Base-by-base conservation (phyloP, 2,113 vertebrate genomes). In the Gallinago paraguaiae region DNA sequence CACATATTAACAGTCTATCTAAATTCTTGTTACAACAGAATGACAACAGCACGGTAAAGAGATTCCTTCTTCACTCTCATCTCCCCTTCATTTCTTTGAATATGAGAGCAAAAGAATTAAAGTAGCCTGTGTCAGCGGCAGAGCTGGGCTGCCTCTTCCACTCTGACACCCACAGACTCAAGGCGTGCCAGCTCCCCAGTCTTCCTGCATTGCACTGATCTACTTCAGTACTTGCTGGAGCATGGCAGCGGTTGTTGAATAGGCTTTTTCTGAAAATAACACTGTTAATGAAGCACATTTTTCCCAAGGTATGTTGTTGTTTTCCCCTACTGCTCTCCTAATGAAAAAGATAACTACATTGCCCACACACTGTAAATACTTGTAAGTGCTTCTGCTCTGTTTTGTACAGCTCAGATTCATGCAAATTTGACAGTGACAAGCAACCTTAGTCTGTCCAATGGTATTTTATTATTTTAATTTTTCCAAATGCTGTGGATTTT, bases 401-500 rank as follows among this genome's bases (percentile, higher is more conserved):
- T 94, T 89, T 74, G 45, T 43, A 90, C 19, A 13, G 61, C 84
- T 95, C 69, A 86, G 59, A 78, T 94, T 85, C 82, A 77, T 71
- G 69, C 78, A 90, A 90, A 92, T 95, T 95, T 56, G 83, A 90
- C 28, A 57, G 30, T 48, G 83, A 89, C 63, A 96, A 92, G 79
- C 57, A 97, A 80, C 51, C 63, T 84, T 81, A 81, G 65, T 89
- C 77, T 96, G 83, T 88, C 82, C 93, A 96, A 45, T 79, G 71
- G 50, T 88, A 96, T 89, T 98, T 97, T 95, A 94, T 95, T 86
- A 94, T 92, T 97, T 98, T 91, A 94, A 97, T 97, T 97, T 98
- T 88, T 95, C 93, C 53, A 84, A 90, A 96, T 86, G 57, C 67
- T 65, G 30, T 92, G 82, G 41, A 95, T 97, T 96, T 97, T 86